Percentiles rank a stretch among this genome's conserved stretches.
These are phyloP conservation scores for Cossypha caffra DNA, from an alignment of 2,797 vertebrate genomes.

Conservation along the genomic window DNA sequence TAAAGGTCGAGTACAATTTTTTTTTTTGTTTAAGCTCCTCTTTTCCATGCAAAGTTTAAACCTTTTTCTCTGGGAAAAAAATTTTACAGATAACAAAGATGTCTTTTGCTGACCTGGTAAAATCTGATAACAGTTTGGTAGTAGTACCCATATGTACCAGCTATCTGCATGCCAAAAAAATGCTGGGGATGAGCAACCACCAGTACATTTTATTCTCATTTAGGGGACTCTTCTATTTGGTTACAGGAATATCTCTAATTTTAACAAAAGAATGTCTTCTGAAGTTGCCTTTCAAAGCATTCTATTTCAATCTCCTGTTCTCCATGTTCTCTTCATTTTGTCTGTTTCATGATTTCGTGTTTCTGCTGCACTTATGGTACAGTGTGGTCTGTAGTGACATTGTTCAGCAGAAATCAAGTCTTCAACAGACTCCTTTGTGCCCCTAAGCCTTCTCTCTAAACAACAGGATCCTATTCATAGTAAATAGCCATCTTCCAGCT, in stretches of 20 bases:
- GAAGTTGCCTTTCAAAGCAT: neutral
- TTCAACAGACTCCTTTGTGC: neutral
- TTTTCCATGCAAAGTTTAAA: neutral
- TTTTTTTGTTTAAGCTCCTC: neutral
- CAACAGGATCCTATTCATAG: neutral
- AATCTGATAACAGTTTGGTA: neutral
- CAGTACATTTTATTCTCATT: neutral
- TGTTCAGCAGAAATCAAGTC: neutral
- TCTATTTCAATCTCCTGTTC: neutral
- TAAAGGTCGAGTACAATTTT: neutral
- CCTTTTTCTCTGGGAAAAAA: neutral
- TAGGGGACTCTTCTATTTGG: neutral
- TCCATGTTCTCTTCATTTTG: neutral
- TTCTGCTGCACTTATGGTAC: neutral
- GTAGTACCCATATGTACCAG: neutral
- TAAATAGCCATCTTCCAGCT: neutral
- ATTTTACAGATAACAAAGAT: neutral
- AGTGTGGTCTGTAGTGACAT: fast-evolving
- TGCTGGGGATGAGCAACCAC: neutral
- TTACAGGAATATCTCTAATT: neutral
- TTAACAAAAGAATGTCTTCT: neutral
- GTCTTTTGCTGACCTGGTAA: neutral
- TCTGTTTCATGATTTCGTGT: neutral
- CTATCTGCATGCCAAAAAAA: neutral
- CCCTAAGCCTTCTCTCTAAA: neutral